Percentiles rank a stretch among this genome's conserved stretches.
Conservation (phyloP, 1,140 invertebrate genomes). For the Pseudachorutes palmiensis region DNA sequence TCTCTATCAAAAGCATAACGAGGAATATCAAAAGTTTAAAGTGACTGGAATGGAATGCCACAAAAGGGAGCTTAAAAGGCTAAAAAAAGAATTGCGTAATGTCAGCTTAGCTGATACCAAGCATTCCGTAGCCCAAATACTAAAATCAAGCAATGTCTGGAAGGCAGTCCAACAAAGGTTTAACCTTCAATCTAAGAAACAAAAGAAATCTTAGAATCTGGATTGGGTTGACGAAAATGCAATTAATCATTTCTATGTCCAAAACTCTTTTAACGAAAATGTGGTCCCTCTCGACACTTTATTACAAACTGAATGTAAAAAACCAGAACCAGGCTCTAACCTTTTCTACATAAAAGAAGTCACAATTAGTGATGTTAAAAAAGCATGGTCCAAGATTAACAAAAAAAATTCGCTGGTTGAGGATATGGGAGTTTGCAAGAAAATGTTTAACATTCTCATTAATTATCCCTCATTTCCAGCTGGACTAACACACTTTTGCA, state of each 20-base stretch:
- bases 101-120: neutral
- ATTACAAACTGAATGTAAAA: no score
- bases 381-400: neutral
- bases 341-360: neutral
- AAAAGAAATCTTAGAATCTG: neutral
- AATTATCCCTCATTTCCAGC: neutral
- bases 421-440: neutral
- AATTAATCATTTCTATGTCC: neutral
- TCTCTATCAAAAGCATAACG: neutral
- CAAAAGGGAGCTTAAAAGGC: neutral
- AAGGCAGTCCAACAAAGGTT: neutral
- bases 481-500: neutral
- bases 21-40: neutral
- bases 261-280: neutral
- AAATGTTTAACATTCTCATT: conserved; percentile 2
- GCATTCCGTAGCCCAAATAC: neutral
- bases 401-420: conserved; percentile 2
- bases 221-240: neutral
- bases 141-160: neutral
- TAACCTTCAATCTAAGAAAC: neutral
- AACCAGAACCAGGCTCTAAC: neutral
- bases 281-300: neutral
- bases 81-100: neutral
- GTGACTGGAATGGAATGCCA: neutral
- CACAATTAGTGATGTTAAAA: neutral